These are phyloP conservation scores for Australoheros facetus DNA, from an alignment of 2,797 vertebrate species.

Conservation along the genomic window DNA sequence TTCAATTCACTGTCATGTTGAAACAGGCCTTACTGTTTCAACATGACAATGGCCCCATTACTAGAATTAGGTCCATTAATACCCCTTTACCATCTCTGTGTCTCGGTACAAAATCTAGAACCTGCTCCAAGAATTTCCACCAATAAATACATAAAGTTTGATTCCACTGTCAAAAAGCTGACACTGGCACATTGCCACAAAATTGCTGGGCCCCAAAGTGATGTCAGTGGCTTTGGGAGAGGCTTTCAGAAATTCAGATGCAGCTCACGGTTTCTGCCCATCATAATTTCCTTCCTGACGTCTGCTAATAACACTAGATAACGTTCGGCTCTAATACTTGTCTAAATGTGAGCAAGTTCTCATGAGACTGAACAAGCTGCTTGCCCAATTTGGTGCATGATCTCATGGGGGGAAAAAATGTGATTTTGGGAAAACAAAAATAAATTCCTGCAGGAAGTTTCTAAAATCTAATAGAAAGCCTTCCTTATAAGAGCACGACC, in stretches of 20 bases:
- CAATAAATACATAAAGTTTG: neutral
- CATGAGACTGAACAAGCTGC: neutral
- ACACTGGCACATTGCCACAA: neutral
- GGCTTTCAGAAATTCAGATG: neutral
- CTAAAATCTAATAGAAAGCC: neutral
- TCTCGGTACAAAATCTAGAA: neutral
- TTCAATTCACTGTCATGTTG: neutral
- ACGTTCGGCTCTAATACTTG: neutral
- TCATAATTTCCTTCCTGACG: slow-evolving; percentile 2
- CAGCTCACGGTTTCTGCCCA: neutral
- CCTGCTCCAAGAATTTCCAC: neutral
- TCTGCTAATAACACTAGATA: neutral
- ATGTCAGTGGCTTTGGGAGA: neutral
- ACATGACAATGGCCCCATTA: neutral
- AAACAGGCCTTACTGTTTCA: neutral
- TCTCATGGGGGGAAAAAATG: neutral
- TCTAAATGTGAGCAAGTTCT: neutral
- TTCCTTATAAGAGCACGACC: neutral
- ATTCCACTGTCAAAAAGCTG: neutral
- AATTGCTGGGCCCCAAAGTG: neutral
- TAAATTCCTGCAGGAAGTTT: neutral
- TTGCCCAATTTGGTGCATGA: neutral
- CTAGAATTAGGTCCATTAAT: neutral
- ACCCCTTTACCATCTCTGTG: neutral
- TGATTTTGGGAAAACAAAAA: neutral